A percentile compares a stretch with the other conserved stretches of the same genome.
phyloP scores from a whole-genome alignment of 2,113 vertebrate species.

The Prunella fulvescens region DNA sequence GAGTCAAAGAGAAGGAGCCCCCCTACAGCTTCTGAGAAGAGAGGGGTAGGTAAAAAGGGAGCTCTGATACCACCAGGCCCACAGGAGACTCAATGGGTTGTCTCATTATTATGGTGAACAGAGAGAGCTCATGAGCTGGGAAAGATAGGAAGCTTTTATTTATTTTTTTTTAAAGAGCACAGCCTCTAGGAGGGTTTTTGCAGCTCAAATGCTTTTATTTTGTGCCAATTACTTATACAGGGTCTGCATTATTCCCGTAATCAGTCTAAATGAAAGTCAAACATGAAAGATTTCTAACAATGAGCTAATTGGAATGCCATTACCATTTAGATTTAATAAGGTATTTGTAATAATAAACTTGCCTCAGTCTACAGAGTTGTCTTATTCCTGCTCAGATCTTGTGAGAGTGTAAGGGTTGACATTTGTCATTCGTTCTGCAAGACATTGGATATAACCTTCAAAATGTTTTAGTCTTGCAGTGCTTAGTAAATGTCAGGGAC shows the following conservation, averaged over 20 bases:
- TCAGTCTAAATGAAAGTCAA: constrained; percentile 71
- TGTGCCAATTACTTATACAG: constrained; percentile 69
- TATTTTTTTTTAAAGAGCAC: constrained; percentile 38
- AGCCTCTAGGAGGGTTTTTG: constrained; percentile 66
- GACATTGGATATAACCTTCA: constrained; percentile 44
- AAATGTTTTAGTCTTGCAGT: constrained; percentile 39
- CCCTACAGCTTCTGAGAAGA: constrained; percentile 61
- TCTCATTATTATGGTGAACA: constrained; percentile 66
- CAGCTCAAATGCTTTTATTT: constrained; percentile 65
- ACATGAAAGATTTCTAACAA: constrained; percentile 71
- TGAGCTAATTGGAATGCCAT: constrained; percentile 70
- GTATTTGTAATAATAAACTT: constrained; percentile 69
- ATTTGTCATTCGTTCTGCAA: constrained; percentile 46
- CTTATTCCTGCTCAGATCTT: constrained; percentile 56
- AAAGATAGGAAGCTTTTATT: constrained; percentile 72
- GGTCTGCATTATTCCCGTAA: constrained; percentile 66
- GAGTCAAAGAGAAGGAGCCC: constrained; percentile 53
- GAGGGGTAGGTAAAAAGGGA: constrained; percentile 57
- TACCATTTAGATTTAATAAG: constrained; percentile 69
- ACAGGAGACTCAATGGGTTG: constrained; percentile 67
- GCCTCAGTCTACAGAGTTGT: constrained; percentile 51
- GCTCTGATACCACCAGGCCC: constrained; percentile 47
- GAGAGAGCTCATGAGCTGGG: constrained; percentile 61
- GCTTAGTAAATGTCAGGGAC: not conserved
- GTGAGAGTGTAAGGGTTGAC: constrained; percentile 32